A percentile compares a stretch with the other conserved stretches of the same genome.
phyloP scores from a whole-genome alignment of 1,140 invertebrate species.

The Hycleus phaleratus region DNA sequence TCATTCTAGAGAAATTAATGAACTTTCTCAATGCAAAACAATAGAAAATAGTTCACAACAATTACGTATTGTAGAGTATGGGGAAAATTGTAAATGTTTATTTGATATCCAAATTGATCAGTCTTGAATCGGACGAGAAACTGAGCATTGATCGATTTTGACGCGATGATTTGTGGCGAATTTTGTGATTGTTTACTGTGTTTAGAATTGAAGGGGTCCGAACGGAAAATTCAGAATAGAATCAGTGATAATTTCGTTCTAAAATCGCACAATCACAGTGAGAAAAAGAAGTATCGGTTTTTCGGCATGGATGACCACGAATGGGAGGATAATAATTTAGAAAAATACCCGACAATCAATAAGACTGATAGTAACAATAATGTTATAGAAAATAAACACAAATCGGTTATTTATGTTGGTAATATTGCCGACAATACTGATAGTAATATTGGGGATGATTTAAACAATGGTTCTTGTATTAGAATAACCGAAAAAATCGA shows the following conservation, averaged over 20 bases:
- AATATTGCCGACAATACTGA: constrained; percentile 20
- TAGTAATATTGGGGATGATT: constrained; percentile 3
- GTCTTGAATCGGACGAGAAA: no score
- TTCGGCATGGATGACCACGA: constrained; percentile 30
- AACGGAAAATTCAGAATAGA: constrained; percentile 7
- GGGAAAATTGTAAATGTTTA: no score
- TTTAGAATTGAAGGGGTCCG: constrained; percentile 41
- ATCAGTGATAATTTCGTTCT: no score
- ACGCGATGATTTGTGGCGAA: constrained; percentile 42
- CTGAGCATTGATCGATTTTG: not conserved
- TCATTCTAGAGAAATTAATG: no score
- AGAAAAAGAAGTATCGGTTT: constrained; percentile 31
- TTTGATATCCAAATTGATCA: no score
- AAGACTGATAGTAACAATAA: constrained; percentile 1
- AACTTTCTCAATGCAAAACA: no score
- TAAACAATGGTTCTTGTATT: no score
- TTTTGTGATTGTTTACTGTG: constrained; percentile 46
- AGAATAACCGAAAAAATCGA: constrained; percentile 31
- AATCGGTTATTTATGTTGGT: constrained; percentile 37
- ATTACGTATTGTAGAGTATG: no score
- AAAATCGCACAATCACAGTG: constrained; percentile 3
- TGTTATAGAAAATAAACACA: constrained; percentile 29
- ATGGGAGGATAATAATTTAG: constrained; percentile 33
- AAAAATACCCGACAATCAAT: constrained; percentile 44
- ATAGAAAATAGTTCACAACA: no score